These are phyloP conservation scores for Calvadosia cruxmelitensis DNA, from an alignment of 30 jellyfish, hydroid and myxozoan genomes.

Conservation along the genomic window DNA sequence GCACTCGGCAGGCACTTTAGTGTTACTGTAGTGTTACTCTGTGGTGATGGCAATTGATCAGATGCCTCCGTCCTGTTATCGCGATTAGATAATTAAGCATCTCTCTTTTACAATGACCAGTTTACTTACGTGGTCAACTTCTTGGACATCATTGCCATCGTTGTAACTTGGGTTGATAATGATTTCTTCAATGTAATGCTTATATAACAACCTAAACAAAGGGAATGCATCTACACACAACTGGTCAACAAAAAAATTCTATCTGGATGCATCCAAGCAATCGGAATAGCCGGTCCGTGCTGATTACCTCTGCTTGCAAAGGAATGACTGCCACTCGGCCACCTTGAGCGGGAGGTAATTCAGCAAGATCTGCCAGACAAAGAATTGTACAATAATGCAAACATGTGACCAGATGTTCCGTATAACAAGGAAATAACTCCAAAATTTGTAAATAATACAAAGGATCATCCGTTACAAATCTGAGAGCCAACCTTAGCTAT, in stretches of 20 bases:
- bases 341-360: slow-evolving; percentile 56
- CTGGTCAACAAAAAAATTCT: not conserved
- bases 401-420: no score
- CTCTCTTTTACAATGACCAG: no score
- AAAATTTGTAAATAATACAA: not conserved
- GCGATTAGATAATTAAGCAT: no score
- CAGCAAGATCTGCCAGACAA: slow-evolving; percentile 43
- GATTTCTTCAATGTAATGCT: slow-evolving; percentile 47
- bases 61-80: no score
- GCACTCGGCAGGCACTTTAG: no score
- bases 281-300: not conserved
- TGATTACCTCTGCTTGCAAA: slow-evolving; percentile 57
- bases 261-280: not conserved
- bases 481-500: no score
- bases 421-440: not conserved
- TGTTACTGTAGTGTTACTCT: no score
- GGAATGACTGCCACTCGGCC: slow-evolving; percentile 33
- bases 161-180: slow-evolving; percentile 45
- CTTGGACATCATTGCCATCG: slow-evolving; percentile 9
- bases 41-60: no score
- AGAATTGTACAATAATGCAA: no score
- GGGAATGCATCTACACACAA: not conserved
- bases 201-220: slow-evolving; percentile 29
- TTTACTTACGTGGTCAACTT: slow-evolving; percentile 51
- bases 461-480: no score